Evolutionary conservation across 2,888 invertebrate species (phyloP), one percentile per base, ranked within the genome.

Genomic region (Notodonta dromedarius): DNA sequence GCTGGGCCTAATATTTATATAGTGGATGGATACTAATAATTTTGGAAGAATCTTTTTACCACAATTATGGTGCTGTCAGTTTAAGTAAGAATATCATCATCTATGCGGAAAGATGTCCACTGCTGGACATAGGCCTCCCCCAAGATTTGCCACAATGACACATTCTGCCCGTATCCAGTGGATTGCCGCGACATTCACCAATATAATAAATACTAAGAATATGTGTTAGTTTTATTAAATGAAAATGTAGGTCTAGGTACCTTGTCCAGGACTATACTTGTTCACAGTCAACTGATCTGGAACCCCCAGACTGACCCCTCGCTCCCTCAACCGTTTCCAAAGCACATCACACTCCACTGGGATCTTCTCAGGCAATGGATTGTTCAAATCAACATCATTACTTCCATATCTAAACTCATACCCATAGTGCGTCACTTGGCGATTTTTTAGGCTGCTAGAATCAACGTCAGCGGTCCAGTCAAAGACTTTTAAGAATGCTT

Each of bases 231-330:
- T n/a, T n/a, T n/a, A n/a, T n/a, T n/a, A n/a, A n/a, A n/a, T n/a
- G n/a, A 5, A 35, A 5, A 6, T 42, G 8, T 13, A 9, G n/a
- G 13, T 13, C 13, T 13, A 14, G 44, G 50, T 88, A 94, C 97
- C 97, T 94, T 98, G 98, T 13, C 98, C 98, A 55, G 97, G 96
- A 63, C 93, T 86, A 87, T 98, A 98, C 76, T 95, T 95, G 85
- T 98, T 98, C 0, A 98, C 95, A 0, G 98, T 98, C 56, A 98
- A 80, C 81, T 98, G 98, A 90, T 98, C 96, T 5, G 98, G 98
- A 53, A 90, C 89, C 63, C 90, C 87, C 60, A 90, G 58, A 60
- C 79, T 63, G 59, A 84, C 67, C 1, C 85, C 86, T 35, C 86
- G 82, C 71, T 93, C 82, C 64, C 86, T 79, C 24, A 97, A 90